Evolutionary conservation across 2,888 invertebrate genomes (phyloP), one percentile per base, ranked within the genome.

Genomic region (Pristionchus arcanus): DNA sequence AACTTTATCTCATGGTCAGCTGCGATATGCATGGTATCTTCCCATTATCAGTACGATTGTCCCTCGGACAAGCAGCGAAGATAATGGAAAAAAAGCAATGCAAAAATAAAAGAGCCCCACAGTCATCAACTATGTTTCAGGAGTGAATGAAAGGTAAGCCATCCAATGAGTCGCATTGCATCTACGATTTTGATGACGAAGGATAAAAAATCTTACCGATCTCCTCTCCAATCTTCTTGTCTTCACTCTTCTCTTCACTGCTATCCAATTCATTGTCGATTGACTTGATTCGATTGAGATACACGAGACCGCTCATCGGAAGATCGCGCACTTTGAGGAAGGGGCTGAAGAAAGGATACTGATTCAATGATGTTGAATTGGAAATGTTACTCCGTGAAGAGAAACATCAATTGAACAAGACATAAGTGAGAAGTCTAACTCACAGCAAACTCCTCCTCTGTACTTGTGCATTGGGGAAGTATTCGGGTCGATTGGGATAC

Each of bases 291-390:
- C 89, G 34, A 49, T 89, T 89, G 55, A 89, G 89, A 81, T 89
- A 81, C 3, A 89, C 89, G n/a, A 89, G 59, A 28, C 89, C 89
- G 53, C n/a, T 59, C 81, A 81, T 53, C 19, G 89, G 89, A n/a
- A 89, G 81, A 81, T 89, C 89, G 9, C 89, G 77, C 34, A 89
- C 89, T 81, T 89, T 89, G 16, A 89, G 59, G 89, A 89, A 89
- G 2, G 89, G 89, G 21, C 89, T 89, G 42, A 34, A 86, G 55
- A 21, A 21, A 4, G 55, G 19, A 5, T 9, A 42, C 42, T 42
- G 42, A 49, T 49, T 5, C 15, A n/a, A 63, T 84, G 16, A 84
- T 53, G n/a, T 49, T 16, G 21, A 55, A 71, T 71, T 3, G 81
- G 37, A 7, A 81, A 25, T 42, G 31, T 37, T 2, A 19, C n/a